Conservation (phyloP, 2,797 vertebrate species). For the Carduelis carduelis region DNA sequence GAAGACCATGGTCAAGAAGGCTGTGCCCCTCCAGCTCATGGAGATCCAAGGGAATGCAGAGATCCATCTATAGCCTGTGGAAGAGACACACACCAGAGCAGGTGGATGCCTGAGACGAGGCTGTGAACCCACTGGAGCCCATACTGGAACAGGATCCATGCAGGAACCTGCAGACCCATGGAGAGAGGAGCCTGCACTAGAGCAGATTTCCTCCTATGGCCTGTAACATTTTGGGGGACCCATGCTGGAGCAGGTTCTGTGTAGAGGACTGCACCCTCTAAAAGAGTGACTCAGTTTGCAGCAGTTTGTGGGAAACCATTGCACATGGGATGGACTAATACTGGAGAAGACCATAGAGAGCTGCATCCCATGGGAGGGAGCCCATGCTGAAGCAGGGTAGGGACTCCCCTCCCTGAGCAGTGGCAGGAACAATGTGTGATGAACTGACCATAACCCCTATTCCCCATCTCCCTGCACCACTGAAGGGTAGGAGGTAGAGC, state of each 20-base stretch:
- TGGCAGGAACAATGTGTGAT: fast-evolving
- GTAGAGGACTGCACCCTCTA: not conserved
- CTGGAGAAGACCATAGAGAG: not conserved
- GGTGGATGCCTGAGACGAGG: not conserved
- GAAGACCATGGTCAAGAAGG: not conserved
- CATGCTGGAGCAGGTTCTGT: too few species aligned
- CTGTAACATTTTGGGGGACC: too few species aligned
- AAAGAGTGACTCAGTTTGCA: not conserved
- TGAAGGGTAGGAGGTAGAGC: not conserved
- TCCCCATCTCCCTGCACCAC: not conserved
- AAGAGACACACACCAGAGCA: too few species aligned
- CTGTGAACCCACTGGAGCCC: not conserved
- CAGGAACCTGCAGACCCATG: too few species aligned
- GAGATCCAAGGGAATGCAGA: too few species aligned
- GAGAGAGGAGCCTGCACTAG: not conserved
- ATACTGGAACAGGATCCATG: not conserved
- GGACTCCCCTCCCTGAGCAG: not conserved
- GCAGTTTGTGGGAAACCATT: not conserved
- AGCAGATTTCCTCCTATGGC: not conserved
- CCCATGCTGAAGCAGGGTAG: not conserved
- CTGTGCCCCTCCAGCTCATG: too few species aligned
- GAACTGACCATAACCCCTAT: not conserved
- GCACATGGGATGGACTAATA: too few species aligned
- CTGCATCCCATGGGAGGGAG: not conserved
- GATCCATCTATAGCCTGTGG: not conserved